Conservation (phyloP, 2,888 invertebrate genomes). For the Ligdia adustata region DNA sequence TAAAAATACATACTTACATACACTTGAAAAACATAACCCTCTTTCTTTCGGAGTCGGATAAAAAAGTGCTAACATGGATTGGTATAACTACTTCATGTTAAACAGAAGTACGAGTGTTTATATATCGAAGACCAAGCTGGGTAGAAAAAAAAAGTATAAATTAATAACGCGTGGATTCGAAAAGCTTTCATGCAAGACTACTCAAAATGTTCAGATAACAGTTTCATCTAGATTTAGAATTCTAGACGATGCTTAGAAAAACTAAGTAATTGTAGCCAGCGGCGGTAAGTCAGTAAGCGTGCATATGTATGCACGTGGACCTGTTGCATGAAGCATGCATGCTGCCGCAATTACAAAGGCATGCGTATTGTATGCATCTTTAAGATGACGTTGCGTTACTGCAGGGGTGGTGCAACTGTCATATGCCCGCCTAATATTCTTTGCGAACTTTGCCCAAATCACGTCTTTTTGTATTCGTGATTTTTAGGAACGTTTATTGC, state of each 20-base stretch:
- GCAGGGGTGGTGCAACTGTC: conserved; percentile 27
- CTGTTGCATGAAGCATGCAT: conserved; percentile 25
- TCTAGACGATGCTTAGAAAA: conserved; percentile 35
- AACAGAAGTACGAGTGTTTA: too few relatives aligned
- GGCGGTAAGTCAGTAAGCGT: conserved; percentile 21
- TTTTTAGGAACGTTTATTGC: conserved; percentile 18
- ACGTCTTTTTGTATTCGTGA: background rate
- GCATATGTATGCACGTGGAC: conserved; percentile 11
- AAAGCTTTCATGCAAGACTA: conserved; percentile 30
- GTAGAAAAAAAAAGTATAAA: background rate
- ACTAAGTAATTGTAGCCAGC: conserved; percentile 25
- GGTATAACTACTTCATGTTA: too few relatives aligned
- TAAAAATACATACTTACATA: too few relatives aligned
- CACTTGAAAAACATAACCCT: too few relatives aligned
- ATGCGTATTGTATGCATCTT: conserved; percentile 35
- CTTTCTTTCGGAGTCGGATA: too few relatives aligned
- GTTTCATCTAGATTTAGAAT: conserved; percentile 27
- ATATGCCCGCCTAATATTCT: too few relatives aligned
- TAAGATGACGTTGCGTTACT: conserved; percentile 37
- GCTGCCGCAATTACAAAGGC: conserved; percentile 45
- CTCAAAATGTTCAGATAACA: conserved; percentile 37
- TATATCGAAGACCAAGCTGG: too few relatives aligned
- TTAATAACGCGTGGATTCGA: conserved; percentile 5
- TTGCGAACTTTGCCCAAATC: background rate
- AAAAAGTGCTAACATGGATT: too few relatives aligned